Evolutionary conservation across 2,797 vertebrate species (phyloP), one percentile per base, ranked within the genome.

Genomic region (Otolemur crassicaudatus): DNA sequence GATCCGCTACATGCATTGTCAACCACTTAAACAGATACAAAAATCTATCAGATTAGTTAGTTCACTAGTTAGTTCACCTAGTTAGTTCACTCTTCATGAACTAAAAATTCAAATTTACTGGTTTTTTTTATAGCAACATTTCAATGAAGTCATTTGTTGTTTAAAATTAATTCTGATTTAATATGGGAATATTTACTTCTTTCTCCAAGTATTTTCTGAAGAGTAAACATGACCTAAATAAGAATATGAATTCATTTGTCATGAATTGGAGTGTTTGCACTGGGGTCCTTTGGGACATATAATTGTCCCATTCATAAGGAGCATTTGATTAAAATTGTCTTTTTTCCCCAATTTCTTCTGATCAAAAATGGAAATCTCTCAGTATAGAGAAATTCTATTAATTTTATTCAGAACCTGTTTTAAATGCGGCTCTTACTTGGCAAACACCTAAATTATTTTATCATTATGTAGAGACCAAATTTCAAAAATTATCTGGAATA

Each of bases 361-460:
- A 86, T 85, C 5, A 61, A 56, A 80, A 90, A 61, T 67, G 4
- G 58, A 72, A 92, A 76, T 46, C 27, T 73, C 7, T 76, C 9
- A 61, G 81, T 60, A 43, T 46, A 77, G 25, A 79, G n/a, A 67
- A 77, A 11, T 6, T 60, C 76, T 96, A 76, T 91, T 60, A 77
- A 83, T 37, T 93, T 75, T 92, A 89, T 79, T 96, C 13, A 86
- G 60, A 93, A 86, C 76, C 11, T 86, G 77, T 69, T 65, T 87
- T 63, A 81, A 73, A 25, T 13, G 23, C 95, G 93, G 49, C 87
- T 96, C 2, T 95, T 87, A 5, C 3, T 90, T 63, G 40, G 20
- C 77, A 76, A 53, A 61, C 67, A 53, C 65, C 27, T 94, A 90
- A 97, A 91, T 77, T 43, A 87, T 53, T 53, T 95, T 96, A 87